A percentile compares a stretch with the other conserved stretches of the same genome.
These are phyloP conservation scores for Telenomus remus DNA, from an alignment of 1,140 invertebrate genomes.

Conservation along the genomic window DNA sequence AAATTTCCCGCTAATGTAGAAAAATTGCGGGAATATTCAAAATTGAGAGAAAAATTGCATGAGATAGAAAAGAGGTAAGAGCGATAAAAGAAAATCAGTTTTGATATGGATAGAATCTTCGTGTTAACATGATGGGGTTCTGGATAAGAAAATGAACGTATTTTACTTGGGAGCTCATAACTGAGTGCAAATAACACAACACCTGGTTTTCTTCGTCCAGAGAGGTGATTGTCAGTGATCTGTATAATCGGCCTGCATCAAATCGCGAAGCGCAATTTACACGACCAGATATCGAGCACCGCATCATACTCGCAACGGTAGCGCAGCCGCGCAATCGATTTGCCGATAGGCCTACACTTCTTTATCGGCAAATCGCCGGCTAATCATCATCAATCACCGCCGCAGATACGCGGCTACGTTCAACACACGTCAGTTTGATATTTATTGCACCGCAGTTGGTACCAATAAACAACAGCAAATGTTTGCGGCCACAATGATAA, in stretches of 20 bases:
- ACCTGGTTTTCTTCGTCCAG: constrained; percentile 19
- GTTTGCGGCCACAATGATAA: not conserved
- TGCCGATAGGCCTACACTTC: constrained; percentile 56
- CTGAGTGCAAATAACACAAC: constrained; percentile 37
- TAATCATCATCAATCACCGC: constrained; percentile 75
- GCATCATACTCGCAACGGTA: constrained; percentile 62
- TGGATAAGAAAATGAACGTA: constrained; percentile 31
- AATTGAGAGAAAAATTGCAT: too few species aligned
- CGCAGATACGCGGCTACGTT: constrained; percentile 44
- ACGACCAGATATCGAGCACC: constrained; percentile 64
- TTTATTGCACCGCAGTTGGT: constrained; percentile 31
- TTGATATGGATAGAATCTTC: too few species aligned
- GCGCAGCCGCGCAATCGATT: constrained; percentile 33
- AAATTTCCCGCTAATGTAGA: too few species aligned
- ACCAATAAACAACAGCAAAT: constrained; percentile 5
- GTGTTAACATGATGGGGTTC: constrained; percentile 23
- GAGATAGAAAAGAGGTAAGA: too few species aligned
- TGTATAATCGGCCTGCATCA: constrained; percentile 56
- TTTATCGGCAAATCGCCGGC: constrained; percentile 73
- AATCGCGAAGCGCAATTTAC: constrained; percentile 64
- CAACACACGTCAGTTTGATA: constrained; percentile 39
- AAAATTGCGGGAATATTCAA: too few species aligned
- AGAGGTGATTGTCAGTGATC: constrained; percentile 35
- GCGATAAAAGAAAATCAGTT: too few species aligned
- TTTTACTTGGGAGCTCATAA: constrained; percentile 37